Conservation (phyloP, 2,113 vertebrate genomes). For the Erythrolamprus reginae region DNA sequence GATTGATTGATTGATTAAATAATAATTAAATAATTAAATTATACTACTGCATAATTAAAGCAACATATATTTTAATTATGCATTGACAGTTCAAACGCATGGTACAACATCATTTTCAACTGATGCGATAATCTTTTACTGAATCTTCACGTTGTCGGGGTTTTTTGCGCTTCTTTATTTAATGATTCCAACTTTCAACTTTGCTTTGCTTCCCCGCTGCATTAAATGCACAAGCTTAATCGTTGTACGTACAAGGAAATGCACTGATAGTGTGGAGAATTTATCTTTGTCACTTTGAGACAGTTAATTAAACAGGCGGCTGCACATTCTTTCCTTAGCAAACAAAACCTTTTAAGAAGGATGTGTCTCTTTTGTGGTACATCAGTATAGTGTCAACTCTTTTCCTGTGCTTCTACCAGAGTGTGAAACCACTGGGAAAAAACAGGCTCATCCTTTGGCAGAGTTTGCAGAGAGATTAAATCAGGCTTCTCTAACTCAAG, state of each 20-base stretch:
- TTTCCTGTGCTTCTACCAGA: conserved; percentile 40
- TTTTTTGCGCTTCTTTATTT: conserved; percentile 61
- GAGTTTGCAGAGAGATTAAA: conserved; percentile 27
- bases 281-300: conserved; percentile 60
- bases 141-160: conserved; percentile 44
- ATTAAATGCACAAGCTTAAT: conserved; percentile 63
- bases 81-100: too few species aligned
- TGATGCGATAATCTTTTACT: not conserved
- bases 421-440: conserved; percentile 38
- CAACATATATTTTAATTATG: too few species aligned
- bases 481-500: not conserved
- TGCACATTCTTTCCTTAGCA: conserved; percentile 59
- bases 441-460: conserved; percentile 44
- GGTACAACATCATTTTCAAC: not conserved
- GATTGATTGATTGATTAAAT: too few species aligned
- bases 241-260: conserved; percentile 64
- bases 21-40: too few species aligned
- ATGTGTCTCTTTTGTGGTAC: conserved; percentile 48
- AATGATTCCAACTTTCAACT: conserved; percentile 57
- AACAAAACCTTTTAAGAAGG: conserved; percentile 56
- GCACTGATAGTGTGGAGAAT: conserved; percentile 59
- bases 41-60: too few species aligned
- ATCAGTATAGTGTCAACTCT: conserved; percentile 45
- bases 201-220: conserved; percentile 54
- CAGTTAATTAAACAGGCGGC: conserved; percentile 65